phyloP scores from a whole-genome alignment of 2,797 vertebrate genomes.

The Alauda arvensis region DNA sequence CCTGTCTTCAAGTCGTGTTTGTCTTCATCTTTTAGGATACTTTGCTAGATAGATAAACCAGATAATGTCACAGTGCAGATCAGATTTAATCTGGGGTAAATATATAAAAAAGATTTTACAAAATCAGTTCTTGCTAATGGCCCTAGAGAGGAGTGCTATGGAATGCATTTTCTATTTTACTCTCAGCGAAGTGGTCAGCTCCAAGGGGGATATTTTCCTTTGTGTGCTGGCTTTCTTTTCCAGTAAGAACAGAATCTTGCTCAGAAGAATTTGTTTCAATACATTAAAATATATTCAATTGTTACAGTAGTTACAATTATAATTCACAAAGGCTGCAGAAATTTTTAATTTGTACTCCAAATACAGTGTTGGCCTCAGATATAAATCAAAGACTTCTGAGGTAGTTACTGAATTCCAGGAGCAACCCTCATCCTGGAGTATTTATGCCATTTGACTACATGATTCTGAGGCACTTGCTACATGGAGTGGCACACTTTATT shows the following conservation, averaged over 20 bases:
- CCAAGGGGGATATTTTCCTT: background rate
- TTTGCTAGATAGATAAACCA: background rate
- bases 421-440: background rate
- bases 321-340: background rate
- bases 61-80: background rate
- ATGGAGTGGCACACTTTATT: background rate
- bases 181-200: background rate
- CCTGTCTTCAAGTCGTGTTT: background rate
- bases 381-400: background rate
- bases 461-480: background rate
- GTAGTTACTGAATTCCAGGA: background rate
- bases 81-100: constrained; percentile 12
- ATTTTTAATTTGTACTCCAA: background rate
- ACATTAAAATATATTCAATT: background rate
- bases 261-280: background rate
- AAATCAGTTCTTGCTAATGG: background rate
- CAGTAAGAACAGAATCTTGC: background rate
- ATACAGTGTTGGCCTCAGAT: background rate
- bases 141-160: background rate
- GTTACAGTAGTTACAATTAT: background rate
- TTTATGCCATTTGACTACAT: background rate
- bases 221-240: background rate
- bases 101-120: background rate
- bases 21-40: background rate
- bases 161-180: background rate